These are phyloP conservation scores for Chrysina gloriosa DNA, from an alignment of 2,888 invertebrate species.

Conservation along the genomic window DNA sequence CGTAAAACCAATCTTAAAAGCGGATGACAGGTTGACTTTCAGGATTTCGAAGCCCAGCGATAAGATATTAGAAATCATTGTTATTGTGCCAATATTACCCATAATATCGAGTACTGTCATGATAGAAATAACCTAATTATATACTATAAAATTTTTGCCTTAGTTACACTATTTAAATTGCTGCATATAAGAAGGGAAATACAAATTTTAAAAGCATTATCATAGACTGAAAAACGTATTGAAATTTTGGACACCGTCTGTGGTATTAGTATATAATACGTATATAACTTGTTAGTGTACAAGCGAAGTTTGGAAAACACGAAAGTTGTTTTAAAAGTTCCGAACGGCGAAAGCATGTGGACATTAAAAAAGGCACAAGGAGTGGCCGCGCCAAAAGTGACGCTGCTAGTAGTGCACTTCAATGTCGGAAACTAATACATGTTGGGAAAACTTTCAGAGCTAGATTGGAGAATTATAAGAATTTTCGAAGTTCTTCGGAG, in stretches of 20 bases:
- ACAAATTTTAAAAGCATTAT: not conserved
- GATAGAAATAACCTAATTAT: too few relatives aligned
- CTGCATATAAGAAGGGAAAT: not conserved
- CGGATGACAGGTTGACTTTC: too few relatives aligned
- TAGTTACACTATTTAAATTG: not conserved
- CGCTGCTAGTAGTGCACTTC: constrained; percentile 33
- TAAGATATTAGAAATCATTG: too few relatives aligned
- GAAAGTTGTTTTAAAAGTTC: constrained; percentile 28
- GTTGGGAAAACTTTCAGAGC: constrained; percentile 33
- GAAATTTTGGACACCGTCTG: not conserved
- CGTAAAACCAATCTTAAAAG: not conserved
- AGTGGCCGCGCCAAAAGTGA: constrained; percentile 3
- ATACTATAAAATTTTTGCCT: too few relatives aligned
- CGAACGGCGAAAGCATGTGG: constrained; percentile 12
- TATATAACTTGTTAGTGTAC: constrained; percentile 8
- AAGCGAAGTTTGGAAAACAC: constrained; percentile 9
- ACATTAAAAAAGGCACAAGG: constrained; percentile 20
- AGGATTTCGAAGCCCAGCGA: too few relatives aligned
- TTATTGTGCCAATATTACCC: too few relatives aligned
- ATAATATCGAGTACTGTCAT: too few relatives aligned
- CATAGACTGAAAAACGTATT: not conserved
- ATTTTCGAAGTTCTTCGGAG: constrained; percentile 17
- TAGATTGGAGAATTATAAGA: constrained; percentile 35
- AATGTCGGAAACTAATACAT: constrained; percentile 36
- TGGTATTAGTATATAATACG: constrained; percentile 3